These are phyloP conservation scores for Poecile montanus DNA, from an alignment of 2,797 vertebrate genomes.

Conservation along the genomic window DNA sequence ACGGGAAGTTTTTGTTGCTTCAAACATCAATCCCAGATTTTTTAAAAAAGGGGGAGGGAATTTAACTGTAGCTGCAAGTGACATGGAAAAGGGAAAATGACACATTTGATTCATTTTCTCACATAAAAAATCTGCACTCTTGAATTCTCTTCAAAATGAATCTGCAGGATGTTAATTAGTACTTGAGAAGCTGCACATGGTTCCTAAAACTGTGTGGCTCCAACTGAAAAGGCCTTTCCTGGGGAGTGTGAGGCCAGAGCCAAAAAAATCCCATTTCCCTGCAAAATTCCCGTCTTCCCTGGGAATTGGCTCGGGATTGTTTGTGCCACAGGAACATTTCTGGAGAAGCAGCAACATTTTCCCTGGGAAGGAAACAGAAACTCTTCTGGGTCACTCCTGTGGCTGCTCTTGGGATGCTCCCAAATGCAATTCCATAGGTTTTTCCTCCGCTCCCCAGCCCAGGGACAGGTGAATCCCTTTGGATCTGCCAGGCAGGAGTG, in stretches of 20 bases:
- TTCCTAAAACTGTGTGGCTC: background rate
- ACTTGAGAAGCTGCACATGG: background rate
- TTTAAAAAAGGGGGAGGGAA: no score
- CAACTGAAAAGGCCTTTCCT: background rate
- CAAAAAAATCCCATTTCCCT: background rate
- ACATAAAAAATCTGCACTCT: background rate
- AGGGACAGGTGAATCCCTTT: background rate
- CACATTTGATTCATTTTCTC: background rate
- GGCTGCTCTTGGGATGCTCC: background rate
- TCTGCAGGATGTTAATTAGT: background rate
- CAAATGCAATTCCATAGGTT: fast-evolving
- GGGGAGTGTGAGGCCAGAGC: fast-evolving
- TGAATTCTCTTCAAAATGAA: background rate
- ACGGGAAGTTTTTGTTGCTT: background rate
- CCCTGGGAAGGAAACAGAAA: background rate
- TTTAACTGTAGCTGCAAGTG: background rate
- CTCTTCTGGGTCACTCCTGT: background rate
- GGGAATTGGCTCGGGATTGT: background rate
- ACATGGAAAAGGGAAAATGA: background rate
- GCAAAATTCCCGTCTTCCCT: background rate
- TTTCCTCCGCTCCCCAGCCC: fast-evolving
- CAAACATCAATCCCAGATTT: background rate
- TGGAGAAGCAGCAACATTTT: background rate
- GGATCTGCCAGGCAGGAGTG: background rate
- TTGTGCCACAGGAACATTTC: background rate